Evolutionary conservation across 2,888 invertebrate genomes (phyloP), one percentile per base, ranked within the genome.

Genomic region (Eulithis testata): DNA sequence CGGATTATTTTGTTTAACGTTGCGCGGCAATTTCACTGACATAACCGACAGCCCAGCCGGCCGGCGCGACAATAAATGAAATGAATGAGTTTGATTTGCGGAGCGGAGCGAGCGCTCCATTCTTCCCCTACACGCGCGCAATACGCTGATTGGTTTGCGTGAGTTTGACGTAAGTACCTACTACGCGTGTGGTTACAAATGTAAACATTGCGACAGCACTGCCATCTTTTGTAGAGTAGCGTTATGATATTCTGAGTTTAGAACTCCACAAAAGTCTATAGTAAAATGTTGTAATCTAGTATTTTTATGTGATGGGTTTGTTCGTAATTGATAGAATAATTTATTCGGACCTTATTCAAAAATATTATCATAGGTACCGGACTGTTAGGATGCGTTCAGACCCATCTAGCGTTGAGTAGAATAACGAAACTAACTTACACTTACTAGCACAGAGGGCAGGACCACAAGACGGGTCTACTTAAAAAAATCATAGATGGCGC

Each of bases 1-100:
- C 76, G 74, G 74, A 71, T 79, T 82, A 78, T 79, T 75, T 76
- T 68, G 71, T 68, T 65, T 52, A 14, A 5, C 11, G 53, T 2
- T 21, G 21, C 21, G 69, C 66, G 62, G 73, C 69, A 8, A n/a
- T 7, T n/a, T 14, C 9, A 49, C n/a, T 37, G 37, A 53, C 37
- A 11, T 11, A 53, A 53, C 69, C 81, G 76, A 82, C 85, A 81
- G 70, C 74, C 82, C 83, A 75, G 78, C 83, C 76, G 77, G 83
- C 84, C 84, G 84, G 84, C 85, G 77, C 81, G 81, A 82, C 81
- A 80, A 82, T 86, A 86, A 87, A 87, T 88, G 87, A 86, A 87
- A 87, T 88, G 87, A 85, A 89, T 85, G 84, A 78, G 83, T 78
- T 77, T 76, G 81, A 78, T 78, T 84, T 81, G 79, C 76, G 67